Conservation (phyloP, 2,113 vertebrate genomes). For the Ibidorhyncha struthersii region DNA sequence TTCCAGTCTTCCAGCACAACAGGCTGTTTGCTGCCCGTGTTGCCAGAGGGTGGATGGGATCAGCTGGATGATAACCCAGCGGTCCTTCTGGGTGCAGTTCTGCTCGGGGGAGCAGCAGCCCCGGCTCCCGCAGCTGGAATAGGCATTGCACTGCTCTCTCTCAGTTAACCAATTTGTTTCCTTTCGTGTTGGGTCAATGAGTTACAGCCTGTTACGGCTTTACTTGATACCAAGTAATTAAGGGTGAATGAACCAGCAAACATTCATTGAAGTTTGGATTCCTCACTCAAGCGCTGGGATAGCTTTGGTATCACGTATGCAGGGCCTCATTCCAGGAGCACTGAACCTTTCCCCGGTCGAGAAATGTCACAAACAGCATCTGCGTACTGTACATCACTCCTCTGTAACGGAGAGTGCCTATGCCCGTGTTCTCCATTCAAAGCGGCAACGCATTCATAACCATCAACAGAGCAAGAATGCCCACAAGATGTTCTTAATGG, state of each 20-base stretch:
- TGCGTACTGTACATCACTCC: not conserved
- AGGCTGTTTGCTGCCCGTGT: not conserved
- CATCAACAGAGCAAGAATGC: not conserved
- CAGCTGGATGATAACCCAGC: not conserved
- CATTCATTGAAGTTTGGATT: not conserved
- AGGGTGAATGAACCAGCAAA: not conserved
- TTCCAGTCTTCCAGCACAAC: not conserved
- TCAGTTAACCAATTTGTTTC: constrained; percentile 5
- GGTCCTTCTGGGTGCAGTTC: not conserved
- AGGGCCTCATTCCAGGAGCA: not conserved
- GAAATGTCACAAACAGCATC: not conserved
- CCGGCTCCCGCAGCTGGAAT: not conserved
- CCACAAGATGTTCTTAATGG: not conserved
- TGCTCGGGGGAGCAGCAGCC: not conserved
- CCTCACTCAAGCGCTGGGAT: fast-evolving
- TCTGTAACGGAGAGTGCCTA: not conserved
- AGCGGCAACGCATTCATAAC: not conserved
- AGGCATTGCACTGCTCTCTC: not conserved
- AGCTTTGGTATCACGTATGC: not conserved
- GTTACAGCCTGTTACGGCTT: not conserved
- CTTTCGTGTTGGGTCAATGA: not conserved
- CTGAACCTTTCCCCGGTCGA: not conserved
- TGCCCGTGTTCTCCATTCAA: not conserved
- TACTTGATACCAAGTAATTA: not conserved
- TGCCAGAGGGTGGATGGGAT: not conserved